Conservation (phyloP, 2,888 invertebrate species). For the Nomada hirtipes region DNA sequence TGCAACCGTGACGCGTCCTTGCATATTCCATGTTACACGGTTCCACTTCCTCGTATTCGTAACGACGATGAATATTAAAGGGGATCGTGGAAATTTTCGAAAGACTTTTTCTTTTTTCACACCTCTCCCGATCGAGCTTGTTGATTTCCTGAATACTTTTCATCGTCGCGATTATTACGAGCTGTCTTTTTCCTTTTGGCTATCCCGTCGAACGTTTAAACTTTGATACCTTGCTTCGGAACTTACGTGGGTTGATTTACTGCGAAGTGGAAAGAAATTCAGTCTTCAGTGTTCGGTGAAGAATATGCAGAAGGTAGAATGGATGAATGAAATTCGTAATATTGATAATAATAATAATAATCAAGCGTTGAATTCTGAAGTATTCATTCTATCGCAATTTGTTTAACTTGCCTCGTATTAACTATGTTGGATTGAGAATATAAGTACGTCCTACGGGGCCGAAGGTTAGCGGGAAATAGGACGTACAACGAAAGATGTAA, state of each 20-base stretch:
- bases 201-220: background rate
- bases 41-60: conserved; percentile 43
- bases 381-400: no score
- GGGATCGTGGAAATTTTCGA: background rate
- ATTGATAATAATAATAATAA: no score
- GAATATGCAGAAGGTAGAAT: no score
- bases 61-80: conserved; percentile 11
- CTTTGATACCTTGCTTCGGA: no score
- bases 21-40: conserved; percentile 13
- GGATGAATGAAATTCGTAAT: no score
- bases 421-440: no score
- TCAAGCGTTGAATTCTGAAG: no score
- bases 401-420: no score
- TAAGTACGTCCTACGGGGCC: background rate
- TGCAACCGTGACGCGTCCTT: conserved; percentile 50
- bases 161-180: background rate
- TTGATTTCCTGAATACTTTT: background rate
- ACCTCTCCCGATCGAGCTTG: background rate
- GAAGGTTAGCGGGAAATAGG: background rate
- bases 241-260: no score
- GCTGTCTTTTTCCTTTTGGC: background rate
- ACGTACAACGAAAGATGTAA: background rate
- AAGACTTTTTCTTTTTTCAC: background rate
- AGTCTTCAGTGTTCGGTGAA: no score
- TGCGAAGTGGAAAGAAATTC: no score